Evolutionary conservation across 2,797 vertebrate genomes (phyloP), one percentile per base, ranked within the genome.

Genomic region (Kryptolebias ocellatus): DNA sequence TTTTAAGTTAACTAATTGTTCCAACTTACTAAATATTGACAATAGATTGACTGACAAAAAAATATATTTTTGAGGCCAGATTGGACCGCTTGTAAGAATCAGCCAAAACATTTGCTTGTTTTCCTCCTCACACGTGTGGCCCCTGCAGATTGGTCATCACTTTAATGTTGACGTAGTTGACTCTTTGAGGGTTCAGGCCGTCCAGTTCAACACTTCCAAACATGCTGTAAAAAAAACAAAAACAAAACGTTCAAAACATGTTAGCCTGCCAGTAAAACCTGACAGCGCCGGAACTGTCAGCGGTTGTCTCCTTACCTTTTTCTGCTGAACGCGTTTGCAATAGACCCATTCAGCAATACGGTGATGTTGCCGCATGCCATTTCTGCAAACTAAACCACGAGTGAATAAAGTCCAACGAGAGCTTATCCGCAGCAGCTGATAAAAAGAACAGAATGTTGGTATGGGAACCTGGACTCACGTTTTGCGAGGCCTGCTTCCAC

Each of bases 341-440:
- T 87, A 0, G 94, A 95, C 0, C 94, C 94, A 31, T 95, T 95
- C 42, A 95, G 81, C 24, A 95, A 77, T 0, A 95, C 91, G 0
- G 94, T 95, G 79, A 95, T 78, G 82, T 94, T 94, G 49, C 94
- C 94, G 52, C 93, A 94, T 0, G 94, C 93, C 78, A 78, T 84
- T 53, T 90, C 90, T 76, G 94, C 94, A 85, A 95, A 95, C 94
- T 95, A 56, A 60, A 7, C 56, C 57, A 62, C 0, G 2, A 15
- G 45, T 53, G 42, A 46, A 20, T 29, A 67, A 64, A 76, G 0
- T 65, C 54, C 5, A 52, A 49, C 1, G 12, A 57, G 67, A 44
- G 12, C 11, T 47, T 15, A 9, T 60, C 31, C 16, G 11, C n/a
- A 50, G 0, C 4, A 6, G 4, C 16, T 16, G 9, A 10, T 44